These are phyloP conservation scores for Cyrtodaria siliqua DNA, from an alignment of 2,888 invertebrate genomes.

Conservation along the genomic window DNA sequence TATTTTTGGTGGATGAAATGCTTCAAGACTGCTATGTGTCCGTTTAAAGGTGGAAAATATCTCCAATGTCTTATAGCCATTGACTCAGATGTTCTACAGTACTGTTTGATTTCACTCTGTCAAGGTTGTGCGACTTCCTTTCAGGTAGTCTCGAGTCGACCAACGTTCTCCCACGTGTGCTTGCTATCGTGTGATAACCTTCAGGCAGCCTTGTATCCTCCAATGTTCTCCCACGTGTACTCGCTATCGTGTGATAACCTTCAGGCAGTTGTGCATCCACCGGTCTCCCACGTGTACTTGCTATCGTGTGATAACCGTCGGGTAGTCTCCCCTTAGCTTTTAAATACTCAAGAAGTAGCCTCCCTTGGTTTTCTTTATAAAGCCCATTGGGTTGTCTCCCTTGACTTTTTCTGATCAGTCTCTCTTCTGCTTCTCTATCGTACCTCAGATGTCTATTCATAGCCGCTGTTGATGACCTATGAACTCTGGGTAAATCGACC, in stretches of 20 bases:
- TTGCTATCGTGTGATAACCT: constrained; percentile 54
- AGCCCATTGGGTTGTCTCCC: not conserved
- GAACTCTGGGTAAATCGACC: constrained; percentile 50
- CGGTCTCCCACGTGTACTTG: constrained; percentile 26
- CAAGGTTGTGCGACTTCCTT: not conserved
- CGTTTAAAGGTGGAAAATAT: not conserved
- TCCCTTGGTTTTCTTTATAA: too few relatives aligned
- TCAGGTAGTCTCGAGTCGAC: constrained; percentile 6
- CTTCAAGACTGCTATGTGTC: too few relatives aligned
- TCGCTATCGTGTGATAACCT: constrained; percentile 52
- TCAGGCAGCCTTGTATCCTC: constrained; percentile 12
- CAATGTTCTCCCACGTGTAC: constrained; percentile 20
- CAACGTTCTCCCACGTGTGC: constrained; percentile 20
- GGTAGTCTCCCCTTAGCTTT: not conserved
- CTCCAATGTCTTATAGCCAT: constrained; percentile 6
- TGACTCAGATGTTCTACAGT: constrained; percentile 12
- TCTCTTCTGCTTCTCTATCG: not conserved
- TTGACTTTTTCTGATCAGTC: not conserved
- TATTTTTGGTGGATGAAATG: too few relatives aligned
- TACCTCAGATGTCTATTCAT: not conserved
- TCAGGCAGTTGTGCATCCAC: constrained; percentile 8
- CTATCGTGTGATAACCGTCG: constrained; percentile 49
- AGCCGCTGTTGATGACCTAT: constrained; percentile 20
- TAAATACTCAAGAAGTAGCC: too few relatives aligned
- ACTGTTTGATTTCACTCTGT: not conserved